Evolutionary conservation across 2,888 invertebrate genomes (phyloP).

Genomic region (Dexiosoma caninum): DNA sequence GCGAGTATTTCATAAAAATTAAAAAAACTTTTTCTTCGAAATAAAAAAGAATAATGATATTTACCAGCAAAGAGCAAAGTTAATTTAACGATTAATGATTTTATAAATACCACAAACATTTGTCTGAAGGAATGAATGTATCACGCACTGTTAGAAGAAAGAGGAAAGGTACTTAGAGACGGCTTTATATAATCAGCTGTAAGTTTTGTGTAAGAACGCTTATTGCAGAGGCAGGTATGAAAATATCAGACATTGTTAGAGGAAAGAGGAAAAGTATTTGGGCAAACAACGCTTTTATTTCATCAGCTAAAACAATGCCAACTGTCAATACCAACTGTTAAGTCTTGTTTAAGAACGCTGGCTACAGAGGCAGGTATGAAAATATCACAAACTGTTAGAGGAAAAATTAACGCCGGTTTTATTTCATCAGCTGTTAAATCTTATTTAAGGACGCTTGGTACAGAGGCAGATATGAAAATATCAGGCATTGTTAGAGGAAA

Average conservation of each 20-base stretch:
- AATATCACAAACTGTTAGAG: constrained; percentile 26
- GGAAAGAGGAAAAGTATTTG: constrained; percentile 16
- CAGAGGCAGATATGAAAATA: constrained; percentile 21
- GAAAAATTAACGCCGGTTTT: constrained; percentile 13
- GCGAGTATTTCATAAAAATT: not conserved
- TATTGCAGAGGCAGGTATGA: constrained; percentile 13
- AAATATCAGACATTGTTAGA: constrained; percentile 26
- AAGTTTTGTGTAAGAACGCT: too few species aligned
- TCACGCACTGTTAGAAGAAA: constrained; percentile 19
- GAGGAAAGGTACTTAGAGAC: constrained; percentile 21
- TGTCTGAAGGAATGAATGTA: constrained; percentile 21
- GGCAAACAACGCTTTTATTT: constrained; percentile 52
- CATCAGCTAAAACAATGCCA: constrained; percentile 23
- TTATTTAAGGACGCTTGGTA: too few species aligned
- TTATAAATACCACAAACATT: not conserved
- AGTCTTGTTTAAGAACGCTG: constrained; percentile 39
- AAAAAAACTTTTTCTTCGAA: not conserved
- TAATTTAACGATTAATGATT: not conserved
- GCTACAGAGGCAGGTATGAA: constrained; percentile 15
- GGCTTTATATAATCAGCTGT: too few species aligned
- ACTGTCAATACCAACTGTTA: constrained; percentile 7
- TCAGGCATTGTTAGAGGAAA: constrained; percentile 17
- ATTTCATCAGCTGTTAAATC: too few species aligned
- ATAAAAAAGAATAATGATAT: not conserved
- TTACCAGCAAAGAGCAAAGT: not conserved